Conservation (phyloP, 2,113 vertebrate genomes). For the Mirza zaza region DNA sequence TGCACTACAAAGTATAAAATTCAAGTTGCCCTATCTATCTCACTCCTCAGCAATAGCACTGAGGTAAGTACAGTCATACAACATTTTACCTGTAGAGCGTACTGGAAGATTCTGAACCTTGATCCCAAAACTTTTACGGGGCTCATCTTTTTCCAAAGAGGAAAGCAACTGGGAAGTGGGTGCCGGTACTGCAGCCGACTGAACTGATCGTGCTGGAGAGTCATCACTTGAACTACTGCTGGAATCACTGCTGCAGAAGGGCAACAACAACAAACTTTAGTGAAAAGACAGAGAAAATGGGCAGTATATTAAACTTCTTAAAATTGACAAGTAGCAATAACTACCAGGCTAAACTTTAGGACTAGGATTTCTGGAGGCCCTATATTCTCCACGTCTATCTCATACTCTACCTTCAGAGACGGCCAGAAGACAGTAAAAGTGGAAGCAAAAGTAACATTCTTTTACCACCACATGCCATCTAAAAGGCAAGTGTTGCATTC, state of each 20-base stretch:
- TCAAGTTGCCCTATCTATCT: background rate
- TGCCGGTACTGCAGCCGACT: slow-evolving; percentile 96
- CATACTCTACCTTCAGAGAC: background rate
- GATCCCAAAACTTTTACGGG: slow-evolving; percentile 98
- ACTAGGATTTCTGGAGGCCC: background rate
- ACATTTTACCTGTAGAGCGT: slow-evolving; percentile 94
- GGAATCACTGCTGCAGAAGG: slow-evolving; percentile 90
- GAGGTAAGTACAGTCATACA: background rate
- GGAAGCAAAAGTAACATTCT: background rate
- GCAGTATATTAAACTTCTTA: background rate
- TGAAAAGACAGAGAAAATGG: background rate
- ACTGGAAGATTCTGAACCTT: slow-evolving; percentile 99
- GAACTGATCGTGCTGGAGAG: slow-evolving; percentile 96
- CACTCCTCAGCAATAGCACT: background rate
- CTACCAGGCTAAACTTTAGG: background rate
- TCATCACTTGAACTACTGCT: slow-evolving; percentile 98
- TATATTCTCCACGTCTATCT: background rate
- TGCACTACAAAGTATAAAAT: background rate
- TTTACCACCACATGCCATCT: background rate
- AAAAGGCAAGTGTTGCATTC: background rate
- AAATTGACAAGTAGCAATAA: background rate
- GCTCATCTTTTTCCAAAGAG: slow-evolving; percentile 97
- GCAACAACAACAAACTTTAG: background rate
- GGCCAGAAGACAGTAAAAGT: background rate
- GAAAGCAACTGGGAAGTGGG: slow-evolving; percentile 93